Evolutionary conservation across 2,113 vertebrate species (phyloP), one percentile per base, ranked within the genome.

Genomic region (Protobothrops mucrosquamatus): DNA sequence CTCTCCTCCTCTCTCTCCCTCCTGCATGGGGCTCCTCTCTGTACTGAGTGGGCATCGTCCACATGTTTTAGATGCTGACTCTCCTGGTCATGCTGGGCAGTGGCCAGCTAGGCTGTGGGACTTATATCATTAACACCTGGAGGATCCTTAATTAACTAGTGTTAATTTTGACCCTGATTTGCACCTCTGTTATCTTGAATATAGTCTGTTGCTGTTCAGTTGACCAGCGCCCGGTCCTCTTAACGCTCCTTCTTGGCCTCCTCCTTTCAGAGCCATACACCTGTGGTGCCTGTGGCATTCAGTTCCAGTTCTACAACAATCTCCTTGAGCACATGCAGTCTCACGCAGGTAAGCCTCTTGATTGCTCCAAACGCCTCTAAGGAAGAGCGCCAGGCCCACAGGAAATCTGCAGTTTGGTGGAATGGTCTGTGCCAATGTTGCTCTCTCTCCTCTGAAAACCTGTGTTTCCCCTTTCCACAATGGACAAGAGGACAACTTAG

Each of bases 231-330:
- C 29, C 18, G 7, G 69, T n/a, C 7, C 39, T 7, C 56, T 51
- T 48, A 46, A 48, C 1, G 4, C 92, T 97, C 90, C 89, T 43
- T 86, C 94, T 94, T 69, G 89, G 97, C 97, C 97, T 97, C 98
- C 98, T 97, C 98, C 97, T 97, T 98, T 94, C 98, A 99, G 99
- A 99, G 97, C 99, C 99, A 96, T 99, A 99, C 98, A 99, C 99
- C 92, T 99, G 99, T 92, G 99, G 99, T 95, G 99, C 99, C 97
- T 99, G 99, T 97, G 99, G 99, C 96, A 99, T 99, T 98, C 99
- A 99, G 98, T 99, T 99, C 98, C 99, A 99, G 98, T 99, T 99
- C 98, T 99, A 99, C 98, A 99, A 98, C 98, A 99, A 99, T 97
- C 98, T 99, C 95, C 98, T 99, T 98, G 99, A 99, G 97, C 99